phyloP scores from a whole-genome alignment of 2,888 invertebrate species.

The Cenopis cana region DNA sequence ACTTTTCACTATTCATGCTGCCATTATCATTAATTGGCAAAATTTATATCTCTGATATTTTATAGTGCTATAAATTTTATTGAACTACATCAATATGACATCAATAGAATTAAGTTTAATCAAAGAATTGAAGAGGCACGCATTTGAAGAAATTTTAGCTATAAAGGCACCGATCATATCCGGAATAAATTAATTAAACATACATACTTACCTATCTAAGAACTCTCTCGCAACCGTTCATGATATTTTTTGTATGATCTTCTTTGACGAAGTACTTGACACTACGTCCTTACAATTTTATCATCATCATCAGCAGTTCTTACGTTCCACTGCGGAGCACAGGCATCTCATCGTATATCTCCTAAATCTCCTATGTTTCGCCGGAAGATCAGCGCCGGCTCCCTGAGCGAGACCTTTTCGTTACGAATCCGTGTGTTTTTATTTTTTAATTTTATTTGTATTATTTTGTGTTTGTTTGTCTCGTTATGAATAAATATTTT shows the following conservation, averaged over 20 bases:
- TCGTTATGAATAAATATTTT: too few species aligned
- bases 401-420: too few species aligned
- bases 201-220: not conserved
- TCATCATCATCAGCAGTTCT: too few species aligned
- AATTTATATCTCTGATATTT: constrained; percentile 18
- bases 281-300: not conserved
- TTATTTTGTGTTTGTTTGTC: too few species aligned
- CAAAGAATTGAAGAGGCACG: not conserved
- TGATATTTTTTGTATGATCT: not conserved
- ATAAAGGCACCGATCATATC: not conserved
- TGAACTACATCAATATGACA: not conserved
- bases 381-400: too few species aligned
- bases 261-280: not conserved
- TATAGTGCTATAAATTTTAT: constrained; percentile 25
- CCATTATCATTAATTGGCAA: constrained; percentile 36
- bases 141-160: not conserved
- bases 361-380: too few species aligned
- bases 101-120: not conserved
- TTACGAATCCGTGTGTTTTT: too few species aligned
- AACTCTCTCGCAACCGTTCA: not conserved
- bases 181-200: not conserved
- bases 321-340: too few species aligned
- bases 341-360: too few species aligned
- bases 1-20: constrained; percentile 27
- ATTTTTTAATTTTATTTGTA: too few species aligned